phyloP scores from a whole-genome alignment of 2,888 invertebrate genomes.

The Leuctra nigra region DNA sequence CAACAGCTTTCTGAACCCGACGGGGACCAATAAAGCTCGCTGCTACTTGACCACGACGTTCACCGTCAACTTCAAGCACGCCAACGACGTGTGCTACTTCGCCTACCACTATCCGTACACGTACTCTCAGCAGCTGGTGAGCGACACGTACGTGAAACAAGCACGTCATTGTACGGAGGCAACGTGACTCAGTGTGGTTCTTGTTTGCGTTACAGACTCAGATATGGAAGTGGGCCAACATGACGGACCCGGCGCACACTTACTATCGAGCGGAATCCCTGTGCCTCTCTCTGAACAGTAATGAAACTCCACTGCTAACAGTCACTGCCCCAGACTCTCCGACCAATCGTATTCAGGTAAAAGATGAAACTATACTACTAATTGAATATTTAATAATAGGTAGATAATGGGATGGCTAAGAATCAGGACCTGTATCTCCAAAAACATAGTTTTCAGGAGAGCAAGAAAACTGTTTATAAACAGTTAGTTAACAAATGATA shows the following conservation, averaged over 20 bases:
- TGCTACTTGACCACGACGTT: conserved; percentile 71
- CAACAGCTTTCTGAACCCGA: conserved; percentile 59
- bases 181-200: not conserved
- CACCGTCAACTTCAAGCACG: conserved; percentile 65
- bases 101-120: conserved; percentile 87
- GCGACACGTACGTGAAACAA: no score
- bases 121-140: conserved; percentile 67
- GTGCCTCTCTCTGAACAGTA: conserved; percentile 63
- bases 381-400: no score
- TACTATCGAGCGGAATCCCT: conserved; percentile 60
- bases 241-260: conserved; percentile 42
- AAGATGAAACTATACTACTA: no score
- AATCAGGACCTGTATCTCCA: no score
- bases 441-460: no score
- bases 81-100: conserved; percentile 72
- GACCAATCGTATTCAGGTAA: conserved; percentile 50
- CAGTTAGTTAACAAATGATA: no score
- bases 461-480: no score
- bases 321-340: conserved; percentile 57
- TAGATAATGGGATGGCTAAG: no score
- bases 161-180: no score
- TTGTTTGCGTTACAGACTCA: conserved; percentile 48
- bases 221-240: conserved; percentile 51
- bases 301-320: conserved; percentile 68
- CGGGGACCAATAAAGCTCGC: conserved; percentile 48